Percentiles rank a stretch among this genome's conserved stretches.
These are phyloP conservation scores for Poecilia wingei DNA, from an alignment of 2,797 vertebrate genomes.

Conservation along the genomic window DNA sequence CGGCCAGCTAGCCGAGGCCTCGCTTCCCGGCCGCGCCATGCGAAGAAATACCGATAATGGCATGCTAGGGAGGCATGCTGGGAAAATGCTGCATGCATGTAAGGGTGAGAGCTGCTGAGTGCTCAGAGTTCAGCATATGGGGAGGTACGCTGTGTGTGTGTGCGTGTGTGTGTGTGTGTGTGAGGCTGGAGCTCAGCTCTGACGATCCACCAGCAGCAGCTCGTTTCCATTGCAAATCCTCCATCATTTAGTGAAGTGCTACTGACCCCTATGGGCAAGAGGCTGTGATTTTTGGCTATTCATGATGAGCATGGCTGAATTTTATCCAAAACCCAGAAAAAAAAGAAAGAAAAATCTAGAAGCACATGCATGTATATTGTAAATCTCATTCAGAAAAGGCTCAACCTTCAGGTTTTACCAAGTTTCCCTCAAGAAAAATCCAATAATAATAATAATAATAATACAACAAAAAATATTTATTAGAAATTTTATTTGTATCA, in stretches of 20 bases:
- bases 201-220: conserved; percentile 47
- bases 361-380: conserved; percentile 13
- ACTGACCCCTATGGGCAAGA: conserved; percentile 98
- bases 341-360: background rate
- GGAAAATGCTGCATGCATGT: conserved; percentile 68
- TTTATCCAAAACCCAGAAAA: conserved; percentile 13
- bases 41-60: conserved; percentile 86
- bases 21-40: conserved; percentile 65
- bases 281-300: conserved; percentile 59
- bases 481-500: background rate
- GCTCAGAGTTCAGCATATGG: conserved; percentile 52
- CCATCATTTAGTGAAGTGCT: conserved; percentile 87
- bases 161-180: background rate
- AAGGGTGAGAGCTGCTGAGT: conserved; percentile 49
- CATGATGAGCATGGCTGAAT: conserved; percentile 63
- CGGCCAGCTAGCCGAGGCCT: conserved; percentile 69
- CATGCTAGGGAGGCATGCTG: conserved; percentile 72
- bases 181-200: conserved; percentile 40
- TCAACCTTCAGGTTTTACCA: background rate
- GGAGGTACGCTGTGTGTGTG: conserved; percentile 21
- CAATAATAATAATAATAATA: background rate
- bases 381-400: conserved; percentile 9
- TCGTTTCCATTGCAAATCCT: conserved; percentile 72
- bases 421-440: background rate
- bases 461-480: background rate